Conservation (phyloP, 2,797 vertebrate species). For the Danionella dracula region DNA sequence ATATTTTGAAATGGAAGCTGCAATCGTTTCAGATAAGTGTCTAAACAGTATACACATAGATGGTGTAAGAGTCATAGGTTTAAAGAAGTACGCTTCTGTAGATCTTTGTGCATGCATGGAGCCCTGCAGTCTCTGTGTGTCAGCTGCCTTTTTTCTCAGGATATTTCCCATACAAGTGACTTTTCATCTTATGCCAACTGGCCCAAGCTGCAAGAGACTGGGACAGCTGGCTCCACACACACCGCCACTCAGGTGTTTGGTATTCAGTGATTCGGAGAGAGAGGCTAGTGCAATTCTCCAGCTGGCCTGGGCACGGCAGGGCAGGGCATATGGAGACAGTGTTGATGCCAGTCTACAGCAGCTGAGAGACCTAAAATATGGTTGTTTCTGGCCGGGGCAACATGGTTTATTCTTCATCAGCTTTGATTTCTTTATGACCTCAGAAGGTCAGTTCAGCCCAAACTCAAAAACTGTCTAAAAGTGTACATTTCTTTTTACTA, state of each 20-base stretch:
- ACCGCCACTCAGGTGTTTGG: slow-evolving; percentile 47
- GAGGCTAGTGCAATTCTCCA: slow-evolving; percentile 52
- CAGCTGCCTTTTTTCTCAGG: slow-evolving; percentile 25
- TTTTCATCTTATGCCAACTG: slow-evolving; percentile 49
- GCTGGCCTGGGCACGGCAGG: slow-evolving; percentile 60
- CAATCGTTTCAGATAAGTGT: too few species aligned
- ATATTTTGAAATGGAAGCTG: too few species aligned
- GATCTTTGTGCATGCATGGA: too few species aligned
- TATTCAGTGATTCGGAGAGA: slow-evolving; percentile 37
- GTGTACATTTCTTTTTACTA: too few species aligned
- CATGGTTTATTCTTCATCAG: background rate
- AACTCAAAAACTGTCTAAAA: too few species aligned
- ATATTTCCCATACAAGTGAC: slow-evolving; percentile 42
- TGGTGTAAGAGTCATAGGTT: too few species aligned
- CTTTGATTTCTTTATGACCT: background rate
- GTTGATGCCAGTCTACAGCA: slow-evolving; percentile 24
- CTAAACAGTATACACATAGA: too few species aligned
- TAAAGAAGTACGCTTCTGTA: too few species aligned
- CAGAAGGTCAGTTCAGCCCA: background rate
- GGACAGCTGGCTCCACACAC: slow-evolving; percentile 38
- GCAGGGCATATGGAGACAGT: slow-evolving; percentile 50
- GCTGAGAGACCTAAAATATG: slow-evolving; percentile 14
- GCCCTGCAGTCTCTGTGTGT: slow-evolving; percentile 10
- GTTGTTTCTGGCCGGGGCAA: background rate
- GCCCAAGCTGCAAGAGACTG: slow-evolving; percentile 42